Conservation (phyloP, 2,888 invertebrate species). For the Tinea pellionella region DNA sequence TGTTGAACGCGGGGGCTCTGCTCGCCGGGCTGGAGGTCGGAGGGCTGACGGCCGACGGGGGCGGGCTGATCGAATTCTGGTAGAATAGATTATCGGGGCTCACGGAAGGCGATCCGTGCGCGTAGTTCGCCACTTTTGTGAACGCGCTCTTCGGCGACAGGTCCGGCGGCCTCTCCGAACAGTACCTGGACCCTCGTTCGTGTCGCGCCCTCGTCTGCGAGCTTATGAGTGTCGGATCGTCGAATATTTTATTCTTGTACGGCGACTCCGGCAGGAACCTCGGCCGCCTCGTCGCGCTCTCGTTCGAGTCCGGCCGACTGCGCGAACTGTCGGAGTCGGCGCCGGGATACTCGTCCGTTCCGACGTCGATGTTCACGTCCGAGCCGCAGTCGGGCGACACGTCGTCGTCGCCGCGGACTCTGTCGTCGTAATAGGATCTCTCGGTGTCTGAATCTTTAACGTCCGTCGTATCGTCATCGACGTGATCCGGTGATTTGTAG, state of each 20-base stretch:
- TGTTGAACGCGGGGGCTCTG: slow-evolving; percentile 47
- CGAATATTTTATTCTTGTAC: slow-evolving; percentile 71
- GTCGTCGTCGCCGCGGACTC: slow-evolving; percentile 52
- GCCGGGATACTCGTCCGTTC: slow-evolving; percentile 58
- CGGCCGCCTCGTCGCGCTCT: slow-evolving; percentile 63
- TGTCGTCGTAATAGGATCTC: slow-evolving; percentile 31
- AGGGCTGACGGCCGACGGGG: slow-evolving; percentile 69
- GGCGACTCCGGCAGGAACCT: slow-evolving; percentile 54
- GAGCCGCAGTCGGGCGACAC: slow-evolving; percentile 60
- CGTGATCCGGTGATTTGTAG: slow-evolving; percentile 54
- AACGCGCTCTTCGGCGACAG: slow-evolving; percentile 81
- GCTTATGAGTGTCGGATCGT: slow-evolving; percentile 66
- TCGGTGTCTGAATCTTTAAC: slow-evolving; percentile 42
- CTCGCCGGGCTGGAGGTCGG: slow-evolving; percentile 57
- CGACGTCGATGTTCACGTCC: slow-evolving; percentile 62
- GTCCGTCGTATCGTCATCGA: slow-evolving; percentile 46
- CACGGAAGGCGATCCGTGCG: slow-evolving; percentile 74
- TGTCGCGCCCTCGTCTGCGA: slow-evolving; percentile 65
- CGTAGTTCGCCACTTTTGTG: slow-evolving; percentile 77
- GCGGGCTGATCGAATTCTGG: slow-evolving; percentile 83
- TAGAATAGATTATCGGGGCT: slow-evolving; percentile 83
- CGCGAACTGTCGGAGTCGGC: slow-evolving; percentile 61
- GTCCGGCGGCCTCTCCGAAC: slow-evolving; percentile 51
- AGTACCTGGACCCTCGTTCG: slow-evolving; percentile 44
- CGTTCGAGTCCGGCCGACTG: slow-evolving; percentile 65